Evolutionary conservation across 1,140 invertebrate species (phyloP), one percentile per base, ranked within the genome.

Genomic region (Scaptomyza graminum): DNA sequence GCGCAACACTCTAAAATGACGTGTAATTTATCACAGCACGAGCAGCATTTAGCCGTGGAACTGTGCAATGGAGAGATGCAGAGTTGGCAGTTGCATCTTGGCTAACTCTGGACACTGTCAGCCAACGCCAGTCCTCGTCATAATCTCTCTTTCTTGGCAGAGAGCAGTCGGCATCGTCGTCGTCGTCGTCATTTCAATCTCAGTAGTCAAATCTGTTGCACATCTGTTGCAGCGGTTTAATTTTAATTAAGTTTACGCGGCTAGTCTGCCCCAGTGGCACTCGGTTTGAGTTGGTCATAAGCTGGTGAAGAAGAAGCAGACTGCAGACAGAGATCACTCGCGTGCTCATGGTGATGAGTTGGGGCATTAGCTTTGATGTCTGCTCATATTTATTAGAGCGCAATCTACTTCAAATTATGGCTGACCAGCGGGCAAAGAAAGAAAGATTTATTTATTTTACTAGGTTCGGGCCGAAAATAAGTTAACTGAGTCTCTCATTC

Each of bases 321-420:
- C 64, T 68, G 41, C 43, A 37, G 56, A 67, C 77, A 34, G 49
- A 65, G 57, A 43, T 46, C 44, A 76, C 51, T 87, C 79, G 83
- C 82, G 83, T 87, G 82, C 83, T 88, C 73, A 88, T 88, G 82
- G 82, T 87, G 83, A 87, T 79, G 82, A 88, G 82, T 87, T 88
- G 83, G 68, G 59, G 72, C 79, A 87, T 87, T 88, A 87, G 82
- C 72, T 82, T 88, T 88, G 72, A 87, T 88, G 82, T 52, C 75
- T 70, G 83, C 74, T 82, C 82, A 87, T 87, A 88, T 87, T 88
- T 87, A 87, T 87, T 88, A 87, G 82, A 87, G 83, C 82, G 78
- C 75, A 74, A 87, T 88, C 75, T 76, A 59, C 52, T 56, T 59
- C 64, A 88, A 82, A 79, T 79, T 84, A 61, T 59, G 50, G 66